Conservation (phyloP, 92 coral and sea anemone genomes). For the Heliopora coerulea region DNA sequence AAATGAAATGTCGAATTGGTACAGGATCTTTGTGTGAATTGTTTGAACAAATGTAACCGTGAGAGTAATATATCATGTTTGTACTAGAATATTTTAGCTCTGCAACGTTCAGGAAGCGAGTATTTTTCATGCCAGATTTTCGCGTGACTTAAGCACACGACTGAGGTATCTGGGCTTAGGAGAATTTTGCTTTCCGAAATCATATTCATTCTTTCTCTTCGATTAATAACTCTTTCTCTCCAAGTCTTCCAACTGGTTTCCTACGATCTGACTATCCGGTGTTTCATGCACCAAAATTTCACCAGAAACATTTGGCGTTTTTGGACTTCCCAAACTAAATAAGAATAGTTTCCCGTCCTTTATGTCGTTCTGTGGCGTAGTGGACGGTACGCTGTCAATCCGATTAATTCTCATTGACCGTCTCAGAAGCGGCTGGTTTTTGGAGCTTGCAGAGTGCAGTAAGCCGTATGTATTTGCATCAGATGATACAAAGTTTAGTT, state of each 20-base stretch:
- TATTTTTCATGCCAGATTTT: no score
- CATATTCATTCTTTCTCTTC: no score
- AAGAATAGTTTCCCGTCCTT: constrained; percentile 43
- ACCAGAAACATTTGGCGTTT: constrained; percentile 22
- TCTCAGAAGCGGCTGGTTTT: not conserved
- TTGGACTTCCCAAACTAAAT: constrained; percentile 30
- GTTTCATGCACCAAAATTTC: constrained; percentile 61
- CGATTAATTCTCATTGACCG: not conserved
- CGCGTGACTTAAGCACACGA: no score
- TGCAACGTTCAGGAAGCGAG: no score
- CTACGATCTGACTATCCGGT: constrained; percentile 41
- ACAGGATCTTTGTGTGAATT: no score
- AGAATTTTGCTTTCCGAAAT: no score
- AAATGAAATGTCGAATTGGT: no score
- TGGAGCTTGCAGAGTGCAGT: not conserved
- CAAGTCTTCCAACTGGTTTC: not conserved
- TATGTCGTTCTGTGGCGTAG: not conserved
- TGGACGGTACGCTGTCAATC: not conserved
- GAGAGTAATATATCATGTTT: no score
- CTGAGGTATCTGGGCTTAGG: no score
- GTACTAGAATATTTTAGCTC: no score
- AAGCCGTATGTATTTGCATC: not conserved
- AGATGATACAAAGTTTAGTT: not conserved
- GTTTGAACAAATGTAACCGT: no score
- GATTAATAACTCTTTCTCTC: no score